Conservation (phyloP, 2,888 invertebrate species). For the Leuctra nigra region DNA sequence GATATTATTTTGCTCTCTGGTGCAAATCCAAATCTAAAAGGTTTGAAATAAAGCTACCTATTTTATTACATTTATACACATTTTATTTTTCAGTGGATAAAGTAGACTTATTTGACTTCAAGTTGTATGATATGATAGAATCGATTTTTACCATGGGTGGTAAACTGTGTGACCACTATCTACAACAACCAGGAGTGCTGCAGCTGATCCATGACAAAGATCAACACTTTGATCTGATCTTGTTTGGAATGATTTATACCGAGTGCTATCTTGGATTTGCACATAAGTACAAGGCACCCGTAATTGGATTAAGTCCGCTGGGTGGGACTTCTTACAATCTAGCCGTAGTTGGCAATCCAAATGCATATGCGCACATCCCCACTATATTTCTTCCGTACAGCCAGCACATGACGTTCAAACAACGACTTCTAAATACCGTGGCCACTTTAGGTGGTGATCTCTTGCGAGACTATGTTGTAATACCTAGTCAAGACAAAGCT, state of each 20-base stretch:
- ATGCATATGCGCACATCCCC: slow-evolving; percentile 31
- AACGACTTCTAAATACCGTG: slow-evolving; percentile 32
- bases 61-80: too few relatives aligned
- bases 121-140: too few relatives aligned
- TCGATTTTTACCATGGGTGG: too few relatives aligned
- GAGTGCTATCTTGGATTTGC: slow-evolving; percentile 32
- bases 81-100: too few relatives aligned
- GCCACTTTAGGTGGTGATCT: not conserved
- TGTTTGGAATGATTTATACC: slow-evolving; percentile 31
- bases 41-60: too few relatives aligned
- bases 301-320: slow-evolving; percentile 24
- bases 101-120: too few relatives aligned
- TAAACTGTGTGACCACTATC: slow-evolving; percentile 20
- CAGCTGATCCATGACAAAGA: slow-evolving; percentile 25
- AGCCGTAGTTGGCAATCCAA: slow-evolving; percentile 26
- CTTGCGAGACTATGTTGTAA: not conserved
- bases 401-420: slow-evolving; percentile 26
- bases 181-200: slow-evolving; percentile 25
- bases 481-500: not conserved
- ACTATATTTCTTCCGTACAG: slow-evolving; percentile 29
- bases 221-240: slow-evolving; percentile 32
- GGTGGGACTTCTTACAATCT: not conserved
- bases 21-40: too few relatives aligned
- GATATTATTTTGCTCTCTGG: too few relatives aligned
- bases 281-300: slow-evolving; percentile 31